A percentile compares a stretch with the other conserved stretches of the same genome.
phyloP scores from a whole-genome alignment of 1,140 invertebrate species.

The Neelides sp. region DNA sequence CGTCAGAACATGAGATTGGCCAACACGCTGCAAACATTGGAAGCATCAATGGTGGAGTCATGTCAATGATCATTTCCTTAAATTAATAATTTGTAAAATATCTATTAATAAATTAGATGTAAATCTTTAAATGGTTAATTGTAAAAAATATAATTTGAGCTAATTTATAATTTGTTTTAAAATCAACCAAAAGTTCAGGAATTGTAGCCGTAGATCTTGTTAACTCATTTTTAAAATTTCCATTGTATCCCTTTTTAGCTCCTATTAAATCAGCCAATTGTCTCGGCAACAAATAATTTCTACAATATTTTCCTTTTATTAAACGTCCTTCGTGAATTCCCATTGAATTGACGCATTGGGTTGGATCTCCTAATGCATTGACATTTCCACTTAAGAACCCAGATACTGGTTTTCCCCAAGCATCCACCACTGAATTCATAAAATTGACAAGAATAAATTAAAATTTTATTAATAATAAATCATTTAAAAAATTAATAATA shows the following conservation, averaged over 20 bases:
- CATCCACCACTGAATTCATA: slow-evolving; percentile 60
- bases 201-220: neutral
- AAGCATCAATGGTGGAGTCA: neutral
- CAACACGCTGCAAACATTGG: slow-evolving; percentile 44
- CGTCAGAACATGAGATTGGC: slow-evolving; percentile 46
- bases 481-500: slow-evolving; percentile 28
- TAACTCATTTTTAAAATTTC: too few relatives aligned
- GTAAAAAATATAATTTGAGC: neutral
- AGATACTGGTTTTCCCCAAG: slow-evolving; percentile 53
- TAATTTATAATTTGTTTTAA: neutral
- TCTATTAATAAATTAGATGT: neutral
- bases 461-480: too few relatives aligned
- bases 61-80: slow-evolving; percentile 15
- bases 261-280: neutral
- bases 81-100: neutral
- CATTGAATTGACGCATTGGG: slow-evolving; percentile 49
- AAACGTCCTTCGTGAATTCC: slow-evolving; percentile 39
- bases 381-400: slow-evolving; percentile 53
- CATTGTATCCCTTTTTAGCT: neutral
- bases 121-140: neutral
- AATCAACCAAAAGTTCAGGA: neutral
- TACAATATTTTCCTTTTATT: slow-evolving; percentile 12
- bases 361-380: slow-evolving; percentile 56
- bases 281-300: slow-evolving; percentile 2
- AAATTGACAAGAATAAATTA: too few relatives aligned